These are phyloP conservation scores for Gallinago paraguaiae DNA, from an alignment of 2,113 vertebrate species.

Conservation along the genomic window DNA sequence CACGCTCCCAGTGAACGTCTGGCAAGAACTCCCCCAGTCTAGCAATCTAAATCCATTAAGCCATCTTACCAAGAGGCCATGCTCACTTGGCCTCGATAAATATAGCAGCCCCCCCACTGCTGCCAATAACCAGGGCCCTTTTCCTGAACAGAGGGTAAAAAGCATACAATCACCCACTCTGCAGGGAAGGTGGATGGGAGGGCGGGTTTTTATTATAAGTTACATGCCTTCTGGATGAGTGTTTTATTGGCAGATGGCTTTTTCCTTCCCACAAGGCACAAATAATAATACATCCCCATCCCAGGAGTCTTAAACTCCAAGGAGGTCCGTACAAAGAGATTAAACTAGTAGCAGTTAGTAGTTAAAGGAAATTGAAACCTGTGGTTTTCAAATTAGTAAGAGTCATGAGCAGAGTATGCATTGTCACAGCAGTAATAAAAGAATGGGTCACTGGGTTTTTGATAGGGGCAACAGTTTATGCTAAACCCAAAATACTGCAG, in stretches of 20 bases:
- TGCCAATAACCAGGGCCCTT: slow-evolving; percentile 32
- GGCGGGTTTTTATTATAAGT: slow-evolving; percentile 28
- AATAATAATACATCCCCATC: slow-evolving; percentile 49
- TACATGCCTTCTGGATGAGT: slow-evolving; percentile 61
- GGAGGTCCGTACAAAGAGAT: slow-evolving; percentile 50
- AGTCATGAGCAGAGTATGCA: slow-evolving; percentile 25
- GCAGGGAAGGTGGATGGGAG: slow-evolving; percentile 30
- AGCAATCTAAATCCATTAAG: slow-evolving; percentile 42
- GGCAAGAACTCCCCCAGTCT: background rate
- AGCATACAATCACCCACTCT: slow-evolving; percentile 52
- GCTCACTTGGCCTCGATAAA: slow-evolving; percentile 59
- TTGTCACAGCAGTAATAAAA: background rate
- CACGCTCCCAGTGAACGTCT: background rate
- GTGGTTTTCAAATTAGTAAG: slow-evolving; percentile 63
- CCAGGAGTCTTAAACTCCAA: slow-evolving; percentile 38
- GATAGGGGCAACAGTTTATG: background rate
- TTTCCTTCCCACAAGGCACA: slow-evolving; percentile 36
- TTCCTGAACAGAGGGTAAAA: slow-evolving; percentile 35
- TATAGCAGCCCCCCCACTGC: slow-evolving; percentile 28
- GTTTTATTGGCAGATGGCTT: slow-evolving; percentile 62
- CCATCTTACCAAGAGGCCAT: slow-evolving; percentile 40
- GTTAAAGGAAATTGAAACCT: slow-evolving; percentile 55
- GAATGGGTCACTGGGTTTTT: background rate
- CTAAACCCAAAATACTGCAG: background rate
- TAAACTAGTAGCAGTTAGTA: slow-evolving; percentile 61